Evolutionary conservation across 2,113 vertebrate genomes (phyloP).

Genomic region (Neopipo cinnamomea): DNA sequence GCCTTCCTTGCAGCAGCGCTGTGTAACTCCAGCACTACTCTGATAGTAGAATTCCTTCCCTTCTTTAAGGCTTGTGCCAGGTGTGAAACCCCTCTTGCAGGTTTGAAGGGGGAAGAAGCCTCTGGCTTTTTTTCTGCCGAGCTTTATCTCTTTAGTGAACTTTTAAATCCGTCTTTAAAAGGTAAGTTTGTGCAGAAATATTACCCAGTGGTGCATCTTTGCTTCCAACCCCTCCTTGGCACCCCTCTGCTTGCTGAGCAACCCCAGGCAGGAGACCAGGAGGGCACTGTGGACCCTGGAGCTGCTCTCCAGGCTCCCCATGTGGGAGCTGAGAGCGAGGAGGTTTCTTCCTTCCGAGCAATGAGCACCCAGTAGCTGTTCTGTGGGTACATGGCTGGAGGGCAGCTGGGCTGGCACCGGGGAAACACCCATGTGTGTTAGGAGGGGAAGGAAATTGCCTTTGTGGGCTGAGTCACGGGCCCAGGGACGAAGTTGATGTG

Average conservation of each 20-base stretch:
- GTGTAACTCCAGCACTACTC: neutral
- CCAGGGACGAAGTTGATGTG: fast-evolving
- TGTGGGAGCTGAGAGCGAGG: fast-evolving
- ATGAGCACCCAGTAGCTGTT: neutral
- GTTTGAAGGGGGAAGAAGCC: neutral
- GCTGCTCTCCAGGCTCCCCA: neutral
- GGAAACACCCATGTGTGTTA: neutral
- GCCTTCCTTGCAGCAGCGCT: neutral
- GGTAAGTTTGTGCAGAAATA: neutral
- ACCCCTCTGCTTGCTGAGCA: fast-evolving
- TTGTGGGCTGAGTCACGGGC: neutral
- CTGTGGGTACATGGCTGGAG: neutral
- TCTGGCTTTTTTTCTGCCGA: neutral
- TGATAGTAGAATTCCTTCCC: neutral
- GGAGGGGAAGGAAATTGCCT: neutral
- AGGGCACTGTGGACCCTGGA: neutral
- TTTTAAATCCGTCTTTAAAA: neutral
- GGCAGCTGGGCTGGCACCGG: neutral
- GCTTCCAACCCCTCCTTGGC: neutral
- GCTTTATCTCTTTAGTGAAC: neutral
- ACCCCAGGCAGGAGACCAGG: neutral
- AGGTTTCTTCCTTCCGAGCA: neutral
- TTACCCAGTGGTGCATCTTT: neutral
- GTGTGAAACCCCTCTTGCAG: fast-evolving
- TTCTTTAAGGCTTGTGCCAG: neutral